Evolutionary conservation across 1,140 invertebrate genomes (phyloP).

Genomic region (Schlechtendalia chinensis): DNA sequence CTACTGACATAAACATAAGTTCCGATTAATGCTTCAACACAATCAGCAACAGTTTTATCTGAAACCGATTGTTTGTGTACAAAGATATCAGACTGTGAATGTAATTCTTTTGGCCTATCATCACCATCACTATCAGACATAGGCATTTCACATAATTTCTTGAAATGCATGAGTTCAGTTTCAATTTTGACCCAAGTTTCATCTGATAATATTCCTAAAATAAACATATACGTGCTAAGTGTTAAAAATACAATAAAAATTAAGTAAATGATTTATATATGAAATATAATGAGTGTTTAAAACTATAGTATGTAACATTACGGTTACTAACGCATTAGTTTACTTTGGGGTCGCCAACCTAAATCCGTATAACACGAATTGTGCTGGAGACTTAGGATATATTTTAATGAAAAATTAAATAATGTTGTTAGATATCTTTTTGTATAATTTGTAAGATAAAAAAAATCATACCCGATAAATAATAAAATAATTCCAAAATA

Average conservation of each 20-base stretch:
- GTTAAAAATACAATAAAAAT: not conserved
- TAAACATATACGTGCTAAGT: not conserved
- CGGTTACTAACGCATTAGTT: too few species aligned
- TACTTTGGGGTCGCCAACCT: too few species aligned
- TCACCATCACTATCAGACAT: not conserved
- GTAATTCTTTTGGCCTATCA: not conserved
- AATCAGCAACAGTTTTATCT: constrained; percentile 98
- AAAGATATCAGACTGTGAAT: constrained; percentile 39
- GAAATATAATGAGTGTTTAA: too few species aligned
- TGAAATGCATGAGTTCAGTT: constrained; percentile 7
- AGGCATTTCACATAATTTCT: not conserved
- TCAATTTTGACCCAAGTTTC: constrained; percentile 23
- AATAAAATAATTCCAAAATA: too few species aligned
- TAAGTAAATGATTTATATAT: not conserved
- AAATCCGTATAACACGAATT: too few species aligned
- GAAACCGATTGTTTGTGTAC: constrained; percentile 58
- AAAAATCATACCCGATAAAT: too few species aligned
- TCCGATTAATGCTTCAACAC: constrained; percentile 93
- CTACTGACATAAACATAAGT: constrained; percentile 51
- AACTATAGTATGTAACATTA: too few species aligned
- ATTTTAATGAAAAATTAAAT: too few species aligned
- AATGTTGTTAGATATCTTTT: too few species aligned
- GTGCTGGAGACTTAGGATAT: too few species aligned
- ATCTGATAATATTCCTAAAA: constrained; percentile 34
- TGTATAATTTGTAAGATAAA: too few species aligned